Evolutionary conservation across 2,888 invertebrate species (phyloP).

Genomic region (Lordiphosa andalusiaca): DNA sequence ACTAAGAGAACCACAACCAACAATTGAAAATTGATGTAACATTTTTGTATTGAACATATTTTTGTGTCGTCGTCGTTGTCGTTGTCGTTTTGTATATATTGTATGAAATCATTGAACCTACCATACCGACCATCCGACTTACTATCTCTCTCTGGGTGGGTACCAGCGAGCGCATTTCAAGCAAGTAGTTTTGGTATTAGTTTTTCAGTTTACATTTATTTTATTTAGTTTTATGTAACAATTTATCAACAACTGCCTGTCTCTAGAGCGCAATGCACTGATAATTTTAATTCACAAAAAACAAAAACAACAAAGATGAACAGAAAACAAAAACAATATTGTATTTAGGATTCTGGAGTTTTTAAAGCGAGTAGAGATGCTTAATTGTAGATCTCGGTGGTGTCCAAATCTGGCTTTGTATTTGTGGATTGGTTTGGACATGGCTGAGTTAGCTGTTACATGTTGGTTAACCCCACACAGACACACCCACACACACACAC

Average conservation of each 20-base stretch:
- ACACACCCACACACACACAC: slow-evolving; percentile 11
- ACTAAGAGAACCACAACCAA: slow-evolving; percentile 9
- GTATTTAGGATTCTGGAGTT: slow-evolving; percentile 34
- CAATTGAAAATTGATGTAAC: slow-evolving; percentile 34
- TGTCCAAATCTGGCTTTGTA: no score
- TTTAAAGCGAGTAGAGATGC: slow-evolving; percentile 32
- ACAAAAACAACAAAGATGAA: slow-evolving; percentile 6
- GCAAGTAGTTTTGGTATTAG: slow-evolving; percentile 46
- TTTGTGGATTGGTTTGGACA: no score
- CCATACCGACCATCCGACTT: slow-evolving; percentile 3
- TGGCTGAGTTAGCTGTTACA: slow-evolving; percentile 6
- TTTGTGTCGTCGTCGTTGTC: slow-evolving; percentile 38
- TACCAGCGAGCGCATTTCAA: slow-evolving; percentile 56
- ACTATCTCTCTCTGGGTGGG: slow-evolving; percentile 10
- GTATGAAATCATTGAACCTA: slow-evolving; percentile 41
- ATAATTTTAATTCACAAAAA: slow-evolving; percentile 70
- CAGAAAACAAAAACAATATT: not conserved
- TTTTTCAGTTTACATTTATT: slow-evolving; percentile 39
- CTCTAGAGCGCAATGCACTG: slow-evolving; percentile 74
- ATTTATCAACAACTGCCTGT: slow-evolving; percentile 66
- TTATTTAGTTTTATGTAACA: slow-evolving; percentile 13
- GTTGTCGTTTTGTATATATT: slow-evolving; percentile 52
- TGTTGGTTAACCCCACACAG: slow-evolving; percentile 10
- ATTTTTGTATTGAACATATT: slow-evolving; percentile 37
- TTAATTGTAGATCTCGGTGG: slow-evolving; percentile 11